Evolutionary conservation across 2,113 vertebrate genomes (phyloP).

Genomic region (Gobiocypris rarus): DNA sequence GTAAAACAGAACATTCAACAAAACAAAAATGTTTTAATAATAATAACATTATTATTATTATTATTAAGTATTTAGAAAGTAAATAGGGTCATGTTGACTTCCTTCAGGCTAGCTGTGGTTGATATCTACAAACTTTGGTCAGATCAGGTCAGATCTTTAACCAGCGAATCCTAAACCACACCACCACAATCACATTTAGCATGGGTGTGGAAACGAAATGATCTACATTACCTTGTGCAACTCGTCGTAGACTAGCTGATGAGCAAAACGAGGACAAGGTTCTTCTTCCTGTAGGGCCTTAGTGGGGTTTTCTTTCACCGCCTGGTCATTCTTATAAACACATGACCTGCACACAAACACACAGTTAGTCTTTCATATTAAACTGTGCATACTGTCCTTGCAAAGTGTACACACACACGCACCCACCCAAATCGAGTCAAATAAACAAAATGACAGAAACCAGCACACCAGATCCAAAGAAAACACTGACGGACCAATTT

Average conservation of each 20-base stretch:
- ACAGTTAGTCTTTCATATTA: background rate
- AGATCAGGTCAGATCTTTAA: background rate
- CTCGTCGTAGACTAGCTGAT: constrained; percentile 97
- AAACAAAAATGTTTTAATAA: no score
- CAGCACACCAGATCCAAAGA: constrained; percentile 53
- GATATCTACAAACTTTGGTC: background rate
- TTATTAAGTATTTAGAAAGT: no score
- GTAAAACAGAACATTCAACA: no score
- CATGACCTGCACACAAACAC: constrained; percentile 84
- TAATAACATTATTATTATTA: no score
- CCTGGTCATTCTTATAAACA: constrained; percentile 98
- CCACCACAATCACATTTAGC: background rate
- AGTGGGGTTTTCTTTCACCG: constrained; percentile 91
- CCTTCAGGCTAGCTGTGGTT: background rate
- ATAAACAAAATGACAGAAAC: constrained; percentile 47
- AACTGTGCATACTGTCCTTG: background rate
- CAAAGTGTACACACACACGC: background rate
- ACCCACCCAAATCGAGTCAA: constrained; percentile 6
- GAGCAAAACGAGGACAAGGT: constrained; percentile 97
- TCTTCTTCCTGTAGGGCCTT: constrained; percentile 97
- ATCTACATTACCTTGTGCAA: constrained; percentile 88
- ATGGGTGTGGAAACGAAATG: background rate
- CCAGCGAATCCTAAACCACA: background rate
- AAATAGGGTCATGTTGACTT: background rate
- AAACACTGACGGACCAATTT: constrained; percentile 51